Evolutionary conservation across 2,113 vertebrate species (phyloP), one percentile per base, ranked within the genome.

Genomic region (Neogale vison): DNA sequence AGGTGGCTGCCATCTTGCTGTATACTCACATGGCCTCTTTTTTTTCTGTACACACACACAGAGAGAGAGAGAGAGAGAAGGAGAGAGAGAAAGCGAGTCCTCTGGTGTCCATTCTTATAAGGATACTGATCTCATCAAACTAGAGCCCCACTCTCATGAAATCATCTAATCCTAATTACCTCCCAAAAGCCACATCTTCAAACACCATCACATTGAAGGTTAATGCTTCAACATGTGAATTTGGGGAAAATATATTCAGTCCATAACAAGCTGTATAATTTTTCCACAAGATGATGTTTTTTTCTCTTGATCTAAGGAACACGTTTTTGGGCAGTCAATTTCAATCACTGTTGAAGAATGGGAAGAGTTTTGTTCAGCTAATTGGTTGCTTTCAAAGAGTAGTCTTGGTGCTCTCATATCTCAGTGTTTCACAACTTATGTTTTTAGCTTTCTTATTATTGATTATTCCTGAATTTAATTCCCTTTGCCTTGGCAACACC

Each of bases 391-490:
- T 55, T 88, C 42, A 42, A 59, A 24, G 76, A 92, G 20, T n/a
- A 82, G 10, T 39, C 39, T 87, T 31, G 14, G 72, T 55, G 18
- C 50, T 80, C 65, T 79, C 4, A 4, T 20, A 0, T 57, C 34
- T 21, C 42, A 42, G 0, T 29, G 24, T 47, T 26, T 59, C 55
- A 20, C 18, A n/a, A n/a, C 42, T 34, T 13, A 14, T 59, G 29
- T 45, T n/a, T 83, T 88, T 57, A 36, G 31, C 10, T 52, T 50
- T 96, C 7, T 72, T 74, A 13, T 86, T 79, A 87, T 47, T 65
- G 31, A 45, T 21, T 55, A 3, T 85, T 96, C 12, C 31, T 90
- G 34, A 93, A 81, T 65, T 82, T 93, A 65, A 93, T 95, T 95
- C 42, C 89, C 17, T 88, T 52, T 84, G 72, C 34, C 23, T 69